Percentiles rank a stretch among this genome's conserved stretches.
phyloP scores from a whole-genome alignment of 2,888 invertebrate genomes.

The Adelphocoris suturalis region DNA sequence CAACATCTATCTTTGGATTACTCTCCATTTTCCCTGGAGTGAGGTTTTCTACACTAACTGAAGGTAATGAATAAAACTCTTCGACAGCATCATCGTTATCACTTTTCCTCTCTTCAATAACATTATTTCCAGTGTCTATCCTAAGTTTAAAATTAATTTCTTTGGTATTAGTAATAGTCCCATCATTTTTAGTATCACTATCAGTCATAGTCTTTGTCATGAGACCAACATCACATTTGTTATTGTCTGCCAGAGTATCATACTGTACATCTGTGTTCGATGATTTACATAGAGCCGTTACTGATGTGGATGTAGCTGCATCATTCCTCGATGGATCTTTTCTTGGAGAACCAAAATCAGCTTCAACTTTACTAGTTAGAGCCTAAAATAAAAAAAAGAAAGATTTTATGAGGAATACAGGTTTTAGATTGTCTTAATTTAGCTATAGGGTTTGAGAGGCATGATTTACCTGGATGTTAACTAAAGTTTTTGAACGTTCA shows the following conservation, averaged over 20 bases:
- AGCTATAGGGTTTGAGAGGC: not conserved
- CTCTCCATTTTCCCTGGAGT: not conserved
- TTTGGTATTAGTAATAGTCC: conserved; percentile 54
- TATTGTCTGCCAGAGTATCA: conserved; percentile 69
- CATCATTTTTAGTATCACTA: conserved; percentile 28
- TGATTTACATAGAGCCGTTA: conserved; percentile 76
- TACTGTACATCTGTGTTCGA: conserved; percentile 73
- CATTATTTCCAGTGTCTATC: conserved; percentile 26
- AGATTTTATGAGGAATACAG: no score
- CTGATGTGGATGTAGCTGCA: conserved; percentile 75
- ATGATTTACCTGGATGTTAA: conserved; percentile 80
- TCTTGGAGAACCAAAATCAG: conserved; percentile 79
- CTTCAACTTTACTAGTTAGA: conserved; percentile 80
- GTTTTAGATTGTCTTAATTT: no score
- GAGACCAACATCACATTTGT: conserved; percentile 46
- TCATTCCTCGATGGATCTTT: conserved; percentile 51
- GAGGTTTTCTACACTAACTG: not conserved
- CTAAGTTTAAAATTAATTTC: conserved; percentile 64
- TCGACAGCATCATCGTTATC: conserved; percentile 54
- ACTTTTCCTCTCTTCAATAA: conserved; percentile 24
- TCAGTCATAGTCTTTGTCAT: not conserved
- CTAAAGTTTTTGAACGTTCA: conserved; percentile 82
- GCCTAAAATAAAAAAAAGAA: conserved; percentile 77
- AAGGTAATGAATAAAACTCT: conserved; percentile 57
- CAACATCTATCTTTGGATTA: not conserved